Conservation (phyloP, 2,113 vertebrate species). For the Ictidomys tridecemlineatus region DNA sequence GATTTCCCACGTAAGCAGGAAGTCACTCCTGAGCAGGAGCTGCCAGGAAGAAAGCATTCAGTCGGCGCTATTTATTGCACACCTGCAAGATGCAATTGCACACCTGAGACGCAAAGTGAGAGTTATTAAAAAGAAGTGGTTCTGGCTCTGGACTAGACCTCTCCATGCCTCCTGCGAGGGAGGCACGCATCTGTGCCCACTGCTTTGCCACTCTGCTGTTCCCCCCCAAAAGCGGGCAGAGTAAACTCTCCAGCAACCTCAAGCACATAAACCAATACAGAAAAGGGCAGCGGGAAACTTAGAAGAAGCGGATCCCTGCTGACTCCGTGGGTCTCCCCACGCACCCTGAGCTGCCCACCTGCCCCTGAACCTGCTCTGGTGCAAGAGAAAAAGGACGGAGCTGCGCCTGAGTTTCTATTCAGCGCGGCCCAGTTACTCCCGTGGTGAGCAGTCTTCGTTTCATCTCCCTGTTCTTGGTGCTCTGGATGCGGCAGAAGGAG, state of each 20-base stretch:
- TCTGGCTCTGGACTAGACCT: background rate
- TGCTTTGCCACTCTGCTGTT: background rate
- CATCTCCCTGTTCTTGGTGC: background rate
- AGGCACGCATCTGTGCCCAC: background rate
- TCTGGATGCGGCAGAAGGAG: background rate
- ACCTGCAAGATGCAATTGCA: background rate
- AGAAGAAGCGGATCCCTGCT: background rate
- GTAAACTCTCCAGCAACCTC: background rate
- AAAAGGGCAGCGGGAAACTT: background rate
- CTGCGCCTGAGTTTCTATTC: background rate
- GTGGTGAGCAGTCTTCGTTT: background rate
- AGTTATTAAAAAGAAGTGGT: background rate
- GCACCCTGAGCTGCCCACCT: background rate
- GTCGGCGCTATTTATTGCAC: background rate
- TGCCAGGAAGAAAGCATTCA: background rate
- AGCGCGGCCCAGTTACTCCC: too few species aligned
- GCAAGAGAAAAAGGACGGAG: background rate
- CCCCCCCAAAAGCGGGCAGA: background rate
- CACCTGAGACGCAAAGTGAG: background rate
- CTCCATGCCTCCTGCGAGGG: background rate
- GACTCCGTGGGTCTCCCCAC: background rate
- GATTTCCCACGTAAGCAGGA: background rate
- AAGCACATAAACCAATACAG: background rate
- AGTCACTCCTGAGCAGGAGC: background rate
- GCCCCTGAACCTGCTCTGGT: background rate